A percentile compares a stretch with the other conserved stretches of the same genome.
Evolutionary conservation across 2,888 invertebrate species (phyloP).

Genomic region (Sminthurides aquaticus): DNA sequence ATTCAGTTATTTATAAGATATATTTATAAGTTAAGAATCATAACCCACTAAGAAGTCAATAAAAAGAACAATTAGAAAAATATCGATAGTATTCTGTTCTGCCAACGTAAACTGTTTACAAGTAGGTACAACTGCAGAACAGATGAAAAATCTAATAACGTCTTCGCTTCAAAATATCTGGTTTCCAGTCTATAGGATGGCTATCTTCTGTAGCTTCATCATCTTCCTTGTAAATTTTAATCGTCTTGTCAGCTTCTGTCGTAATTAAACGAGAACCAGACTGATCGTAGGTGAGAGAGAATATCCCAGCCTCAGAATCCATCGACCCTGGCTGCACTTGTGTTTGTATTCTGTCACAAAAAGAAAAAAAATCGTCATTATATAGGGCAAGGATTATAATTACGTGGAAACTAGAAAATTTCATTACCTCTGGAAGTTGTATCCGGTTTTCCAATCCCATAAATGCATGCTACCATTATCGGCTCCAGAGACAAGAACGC

Average conservation of each 20-base stretch:
- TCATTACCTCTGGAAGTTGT: constrained; percentile 84
- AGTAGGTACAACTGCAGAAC: no score
- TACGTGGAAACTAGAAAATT: not conserved
- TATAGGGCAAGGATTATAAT: no score
- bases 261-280: constrained; percentile 92
- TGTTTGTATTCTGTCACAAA: constrained; percentile 54
- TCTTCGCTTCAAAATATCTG: constrained; percentile 86
- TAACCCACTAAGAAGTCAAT: no score
- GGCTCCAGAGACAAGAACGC: constrained; percentile 93
- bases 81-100: no score
- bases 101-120: no score
- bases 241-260: constrained; percentile 97
- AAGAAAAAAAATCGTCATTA: no score
- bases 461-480: constrained; percentile 96
- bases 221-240: constrained; percentile 97
- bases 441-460: constrained; percentile 99
- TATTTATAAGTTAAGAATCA: no score
- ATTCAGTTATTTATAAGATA: no score
- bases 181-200: constrained; percentile 95
- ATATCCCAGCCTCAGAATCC: constrained; percentile 97
- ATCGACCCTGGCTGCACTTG: constrained; percentile 98
- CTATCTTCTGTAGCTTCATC: constrained; percentile 91
- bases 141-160: no score
- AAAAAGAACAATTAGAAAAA: no score
- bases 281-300: constrained; percentile 88